Evolutionary conservation across 23 tunicate species (phyloP).

Genomic region (Botrylloides violaceus): DNA sequence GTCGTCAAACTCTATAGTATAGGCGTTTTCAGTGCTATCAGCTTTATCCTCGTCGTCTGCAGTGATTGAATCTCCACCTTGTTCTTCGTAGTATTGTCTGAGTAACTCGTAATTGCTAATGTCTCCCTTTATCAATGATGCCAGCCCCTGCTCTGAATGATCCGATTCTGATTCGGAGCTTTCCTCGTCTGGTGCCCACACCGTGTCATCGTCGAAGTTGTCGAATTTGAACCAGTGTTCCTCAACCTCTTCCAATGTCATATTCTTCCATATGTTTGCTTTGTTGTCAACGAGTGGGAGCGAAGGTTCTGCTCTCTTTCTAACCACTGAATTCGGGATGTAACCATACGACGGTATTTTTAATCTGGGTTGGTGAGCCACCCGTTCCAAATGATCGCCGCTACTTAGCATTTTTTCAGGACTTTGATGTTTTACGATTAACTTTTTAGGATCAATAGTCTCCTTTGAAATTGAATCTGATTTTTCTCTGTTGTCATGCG

Average conservation of each 20-base stretch:
- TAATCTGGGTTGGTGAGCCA: slow-evolving; percentile 5
- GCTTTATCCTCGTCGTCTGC: not conserved
- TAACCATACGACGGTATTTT: slow-evolving; percentile 58
- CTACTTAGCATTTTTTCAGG: not conserved
- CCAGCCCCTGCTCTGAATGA: not conserved
- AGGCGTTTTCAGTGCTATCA: not conserved
- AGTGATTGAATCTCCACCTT: not conserved
- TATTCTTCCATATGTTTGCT: not conserved
- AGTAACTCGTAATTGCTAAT: not conserved
- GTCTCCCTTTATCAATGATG: not conserved
- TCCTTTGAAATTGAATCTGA: not conserved
- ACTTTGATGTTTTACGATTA: not conserved
- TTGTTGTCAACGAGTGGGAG: slow-evolving; percentile 8
- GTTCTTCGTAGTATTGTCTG: not conserved
- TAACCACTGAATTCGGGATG: slow-evolving; percentile 52
- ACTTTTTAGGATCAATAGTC: not conserved
- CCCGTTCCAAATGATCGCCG: not conserved
- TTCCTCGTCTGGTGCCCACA: not conserved
- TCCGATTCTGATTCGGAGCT: not conserved
- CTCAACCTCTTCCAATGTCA: not conserved
- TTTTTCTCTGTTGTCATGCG: not conserved
- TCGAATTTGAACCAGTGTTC: not conserved
- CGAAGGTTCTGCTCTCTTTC: slow-evolving; percentile 34
- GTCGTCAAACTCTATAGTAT: not conserved
- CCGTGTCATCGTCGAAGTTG: not conserved